Evolutionary conservation across 2,797 vertebrate species (phyloP), one percentile per base, ranked within the genome.

Genomic region (Muraenolepis orangiensis): DNA sequence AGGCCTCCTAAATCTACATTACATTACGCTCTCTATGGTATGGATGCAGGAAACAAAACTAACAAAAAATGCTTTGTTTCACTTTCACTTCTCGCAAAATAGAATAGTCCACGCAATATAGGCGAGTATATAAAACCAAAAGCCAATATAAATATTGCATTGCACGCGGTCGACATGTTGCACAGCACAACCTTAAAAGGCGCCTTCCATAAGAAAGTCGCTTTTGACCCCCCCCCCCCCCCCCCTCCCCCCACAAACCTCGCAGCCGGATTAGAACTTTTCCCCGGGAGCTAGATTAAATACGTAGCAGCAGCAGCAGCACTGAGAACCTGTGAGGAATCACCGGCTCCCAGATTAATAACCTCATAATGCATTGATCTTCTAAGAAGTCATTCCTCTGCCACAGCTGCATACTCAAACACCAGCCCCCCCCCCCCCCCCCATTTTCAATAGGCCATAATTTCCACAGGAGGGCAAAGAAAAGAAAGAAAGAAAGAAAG

Each of bases 351-450:
- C 74, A 91, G 89, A 91, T 88, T 92, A 88, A 90, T 87, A 86
- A 82, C 88, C 81, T 80, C 87, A 83, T 84, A 91, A 92, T 89
- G 87, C 89, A 86, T 91, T 89, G 85, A 91, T 92, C 86, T 85
- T 90, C 83, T 84, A 72, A 76, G 76, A 90, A 85, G 87, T 85
- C 74, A 81, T 87, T 87, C 82, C 75, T 79, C 68, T 85, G 85
- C 87, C 85, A 87, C 81, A 82, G 87, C 87, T 83, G 84, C 61
- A 73, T 78, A 82, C 77, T 80, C 81, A 90, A 91, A 89, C 77
- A 57, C 78, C 11, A 32, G 80, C 77, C 80, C 81, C 72, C 72
- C 78, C 78, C 11, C 20, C 78, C 77, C 80, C 81, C 72, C 72
- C 78, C 91, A n/a, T 57, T 57, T 23, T 57, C 86, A 89, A 89